These are phyloP conservation scores for Diglossa cyanea DNA, from an alignment of 2,797 vertebrate genomes.

Conservation along the genomic window DNA sequence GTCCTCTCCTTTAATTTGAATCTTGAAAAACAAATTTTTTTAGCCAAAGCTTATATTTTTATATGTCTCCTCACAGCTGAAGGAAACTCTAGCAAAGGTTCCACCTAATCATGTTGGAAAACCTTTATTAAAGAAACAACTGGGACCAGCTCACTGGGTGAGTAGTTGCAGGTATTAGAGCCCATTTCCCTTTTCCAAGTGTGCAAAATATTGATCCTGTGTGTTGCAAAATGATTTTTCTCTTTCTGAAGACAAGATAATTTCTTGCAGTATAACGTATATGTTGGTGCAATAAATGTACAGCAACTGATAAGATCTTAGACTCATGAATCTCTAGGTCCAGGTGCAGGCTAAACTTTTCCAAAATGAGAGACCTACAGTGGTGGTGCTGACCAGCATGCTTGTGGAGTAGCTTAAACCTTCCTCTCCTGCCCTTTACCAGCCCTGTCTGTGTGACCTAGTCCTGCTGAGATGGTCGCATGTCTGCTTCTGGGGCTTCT, in stretches of 20 bases:
- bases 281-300: neutral
- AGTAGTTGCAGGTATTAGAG: slow-evolving; percentile 40
- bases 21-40: neutral
- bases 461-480: neutral
- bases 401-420: neutral
- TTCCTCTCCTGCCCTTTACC: neutral
- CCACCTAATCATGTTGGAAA: slow-evolving; percentile 88
- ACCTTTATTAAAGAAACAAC: slow-evolving; percentile 87
- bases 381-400: neutral
- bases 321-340: neutral
- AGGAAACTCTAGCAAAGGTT: slow-evolving; percentile 91
- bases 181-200: neutral
- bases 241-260: neutral
- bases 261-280: neutral
- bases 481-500: neutral
- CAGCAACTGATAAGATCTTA: neutral
- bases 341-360: neutral
- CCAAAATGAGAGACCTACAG: neutral
- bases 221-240: neutral
- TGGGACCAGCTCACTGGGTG: slow-evolving; percentile 95
- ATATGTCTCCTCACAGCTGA: slow-evolving; percentile 82
- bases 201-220: neutral
- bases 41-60: neutral
- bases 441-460: neutral
- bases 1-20: neutral